Evolutionary conservation across 2,113 vertebrate genomes (phyloP), one percentile per base, ranked within the genome.

Genomic region (Phoxinus phoxinus): DNA sequence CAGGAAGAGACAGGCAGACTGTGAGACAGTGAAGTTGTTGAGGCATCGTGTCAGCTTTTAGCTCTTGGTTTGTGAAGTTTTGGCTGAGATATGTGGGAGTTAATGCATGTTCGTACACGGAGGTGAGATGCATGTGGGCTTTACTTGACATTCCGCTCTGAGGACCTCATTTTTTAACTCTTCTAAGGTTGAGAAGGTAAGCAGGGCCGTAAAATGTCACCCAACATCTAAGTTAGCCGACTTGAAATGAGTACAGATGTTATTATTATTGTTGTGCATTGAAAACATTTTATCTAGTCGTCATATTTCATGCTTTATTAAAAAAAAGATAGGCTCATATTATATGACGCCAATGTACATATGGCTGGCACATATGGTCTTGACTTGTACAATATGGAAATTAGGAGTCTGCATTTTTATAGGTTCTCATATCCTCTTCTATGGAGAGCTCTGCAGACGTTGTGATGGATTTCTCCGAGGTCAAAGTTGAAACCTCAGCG

Each of bases 1-100:
- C 91, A 93, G 89, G 89, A 91, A 92, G 91, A 93, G 87, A 88
- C 53, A 92, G 88, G 76, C 81, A 80, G 90, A 88, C 85, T 77
- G 78, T n/a, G 78, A 91, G 89, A 63, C n/a, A 56, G 67, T 53
- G 25, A 59, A 80, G 74, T 67, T 72, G 82, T 83, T 32, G 48
- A 85, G 41, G 44, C 27, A 83, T 61, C 44, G 61, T 53, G 78
- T 74, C 75, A 82, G 87, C 32, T 51, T 78, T 71, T 25, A 56
- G 17, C 59, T 84, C 61, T 69, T 30, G 32, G 30, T 75, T 79
- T 75, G 74, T 51, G 73, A 80, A 17, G 69, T 83, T 83, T 21
- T 37, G 74, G 65, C 27, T 61, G 10, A 79, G 89, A 87, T 83
- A 93, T 93, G 95, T 71, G 88, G 78, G 8, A 41, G 63, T 89